phyloP scores from a whole-genome alignment of 2,113 vertebrate genomes.

The rabbit (Oryctolagus cuniculus) region DNA sequence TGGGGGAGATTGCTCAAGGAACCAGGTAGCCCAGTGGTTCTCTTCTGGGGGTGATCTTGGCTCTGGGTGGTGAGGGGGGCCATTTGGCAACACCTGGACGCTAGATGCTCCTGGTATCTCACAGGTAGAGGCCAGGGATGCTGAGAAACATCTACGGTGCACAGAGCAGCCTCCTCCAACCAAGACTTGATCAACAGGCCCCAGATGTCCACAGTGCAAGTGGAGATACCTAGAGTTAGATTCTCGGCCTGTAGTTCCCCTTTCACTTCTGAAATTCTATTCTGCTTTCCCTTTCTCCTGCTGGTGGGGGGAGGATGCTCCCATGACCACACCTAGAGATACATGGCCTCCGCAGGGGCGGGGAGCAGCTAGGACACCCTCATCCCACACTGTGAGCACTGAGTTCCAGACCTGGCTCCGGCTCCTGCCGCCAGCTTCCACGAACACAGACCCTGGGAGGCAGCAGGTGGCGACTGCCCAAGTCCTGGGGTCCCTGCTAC shows the following conservation, averaged over 20 bases:
- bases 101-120: not conserved
- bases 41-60: not conserved
- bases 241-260: not conserved
- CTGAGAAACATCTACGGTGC: no score
- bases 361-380: no score
- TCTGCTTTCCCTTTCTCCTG: not conserved
- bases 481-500: no score
- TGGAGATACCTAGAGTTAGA: not conserved
- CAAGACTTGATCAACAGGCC: no score
- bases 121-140: not conserved
- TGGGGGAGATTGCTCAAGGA: not conserved
- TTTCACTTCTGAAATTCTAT: not conserved
- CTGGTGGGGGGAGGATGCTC: not conserved
- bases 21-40: not conserved
- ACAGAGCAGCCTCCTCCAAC: not conserved
- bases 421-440: no score
- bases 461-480: no score
- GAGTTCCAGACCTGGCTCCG: no score
- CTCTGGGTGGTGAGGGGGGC: not conserved
- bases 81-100: not conserved
- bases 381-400: no score
- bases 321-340: not conserved
- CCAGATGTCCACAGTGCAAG: no score
- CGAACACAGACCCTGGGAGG: no score
- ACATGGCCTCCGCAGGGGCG: no score